A percentile compares a stretch with the other conserved stretches of the same genome.
Evolutionary conservation across 2,113 vertebrate genomes (phyloP).

Genomic region (Cebus imitator): DNA sequence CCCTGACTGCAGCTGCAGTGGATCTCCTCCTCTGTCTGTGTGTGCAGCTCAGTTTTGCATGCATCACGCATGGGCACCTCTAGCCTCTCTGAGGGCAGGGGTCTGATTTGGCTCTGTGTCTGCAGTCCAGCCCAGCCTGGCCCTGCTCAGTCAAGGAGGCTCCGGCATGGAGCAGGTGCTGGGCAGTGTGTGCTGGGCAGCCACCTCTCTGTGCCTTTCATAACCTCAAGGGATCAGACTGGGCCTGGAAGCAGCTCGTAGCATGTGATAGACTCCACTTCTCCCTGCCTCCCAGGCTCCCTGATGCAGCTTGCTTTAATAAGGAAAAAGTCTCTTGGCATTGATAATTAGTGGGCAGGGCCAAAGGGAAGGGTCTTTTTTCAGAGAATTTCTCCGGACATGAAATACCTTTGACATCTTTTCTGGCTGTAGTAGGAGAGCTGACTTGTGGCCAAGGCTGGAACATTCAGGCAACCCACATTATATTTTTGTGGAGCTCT

Average conservation of each 20-base stretch:
- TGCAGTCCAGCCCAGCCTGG: not conserved
- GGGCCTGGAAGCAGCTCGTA: not conserved
- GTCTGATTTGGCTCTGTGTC: not conserved
- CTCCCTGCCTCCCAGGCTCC: not conserved
- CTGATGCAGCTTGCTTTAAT: constrained; percentile 41
- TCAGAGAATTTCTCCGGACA: not conserved
- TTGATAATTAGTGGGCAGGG: constrained; percentile 38
- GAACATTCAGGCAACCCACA: not conserved
- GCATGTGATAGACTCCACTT: not conserved
- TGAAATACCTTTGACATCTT: not conserved
- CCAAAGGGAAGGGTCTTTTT: constrained; percentile 50
- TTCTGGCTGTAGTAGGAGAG: not conserved
- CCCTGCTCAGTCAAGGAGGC: not conserved
- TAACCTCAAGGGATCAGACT: not conserved
- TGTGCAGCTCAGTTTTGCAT: not conserved
- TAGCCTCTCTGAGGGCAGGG: not conserved
- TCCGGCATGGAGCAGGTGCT: not conserved
- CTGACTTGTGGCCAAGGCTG: not conserved
- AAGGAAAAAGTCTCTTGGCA: constrained; percentile 45
- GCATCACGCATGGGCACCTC: not conserved
- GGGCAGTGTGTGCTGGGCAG: not conserved
- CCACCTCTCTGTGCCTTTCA: not conserved
- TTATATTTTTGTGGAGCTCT: not conserved
- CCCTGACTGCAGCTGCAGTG: not conserved
- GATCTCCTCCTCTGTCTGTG: not conserved